phyloP scores from a whole-genome alignment of 2,888 invertebrate species.

The Watsonalla binaria region DNA sequence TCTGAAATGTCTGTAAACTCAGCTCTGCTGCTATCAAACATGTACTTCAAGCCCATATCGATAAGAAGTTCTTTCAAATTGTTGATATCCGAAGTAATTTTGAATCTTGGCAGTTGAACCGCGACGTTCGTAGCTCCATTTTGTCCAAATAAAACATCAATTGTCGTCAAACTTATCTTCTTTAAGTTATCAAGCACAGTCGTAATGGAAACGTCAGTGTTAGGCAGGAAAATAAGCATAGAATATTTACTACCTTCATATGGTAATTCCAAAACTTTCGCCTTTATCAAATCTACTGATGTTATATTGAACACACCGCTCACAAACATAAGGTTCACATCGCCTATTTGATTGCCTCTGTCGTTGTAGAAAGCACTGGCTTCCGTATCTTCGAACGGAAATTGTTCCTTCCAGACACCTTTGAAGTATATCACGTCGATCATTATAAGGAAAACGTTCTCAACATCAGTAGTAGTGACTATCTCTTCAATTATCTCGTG shows the following conservation, averaged over 20 bases:
- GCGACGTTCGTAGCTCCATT: conserved; percentile 59
- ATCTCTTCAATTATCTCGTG: conserved; percentile 54
- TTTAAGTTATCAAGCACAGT: conserved; percentile 71
- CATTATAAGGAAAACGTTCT: conserved; percentile 36
- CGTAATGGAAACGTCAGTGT: conserved; percentile 50
- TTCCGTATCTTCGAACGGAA: conserved; percentile 43
- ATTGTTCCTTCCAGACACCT: conserved; percentile 50
- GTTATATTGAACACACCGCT: conserved; percentile 32
- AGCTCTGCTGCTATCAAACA: conserved; percentile 45
- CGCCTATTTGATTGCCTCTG: conserved; percentile 37
- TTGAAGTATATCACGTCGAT: conserved; percentile 62
- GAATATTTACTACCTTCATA: conserved; percentile 67
- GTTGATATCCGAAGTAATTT: conserved; percentile 66
- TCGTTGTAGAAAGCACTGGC: conserved; percentile 47
- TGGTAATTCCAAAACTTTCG: conserved; percentile 53
- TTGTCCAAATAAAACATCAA: conserved; percentile 60
- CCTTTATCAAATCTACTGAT: conserved; percentile 29
- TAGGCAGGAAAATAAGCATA: conserved; percentile 82
- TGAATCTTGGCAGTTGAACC: conserved; percentile 80
- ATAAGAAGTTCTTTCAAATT: conserved; percentile 62
- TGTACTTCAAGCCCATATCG: conserved; percentile 55
- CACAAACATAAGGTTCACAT: conserved; percentile 54
- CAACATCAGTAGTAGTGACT: conserved; percentile 44
- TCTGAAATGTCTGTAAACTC: conserved; percentile 47
- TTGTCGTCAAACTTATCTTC: conserved; percentile 54